These are phyloP conservation scores for Parazoanthus swiftii DNA, from an alignment of 92 coral and sea anemone species.

Conservation along the genomic window DNA sequence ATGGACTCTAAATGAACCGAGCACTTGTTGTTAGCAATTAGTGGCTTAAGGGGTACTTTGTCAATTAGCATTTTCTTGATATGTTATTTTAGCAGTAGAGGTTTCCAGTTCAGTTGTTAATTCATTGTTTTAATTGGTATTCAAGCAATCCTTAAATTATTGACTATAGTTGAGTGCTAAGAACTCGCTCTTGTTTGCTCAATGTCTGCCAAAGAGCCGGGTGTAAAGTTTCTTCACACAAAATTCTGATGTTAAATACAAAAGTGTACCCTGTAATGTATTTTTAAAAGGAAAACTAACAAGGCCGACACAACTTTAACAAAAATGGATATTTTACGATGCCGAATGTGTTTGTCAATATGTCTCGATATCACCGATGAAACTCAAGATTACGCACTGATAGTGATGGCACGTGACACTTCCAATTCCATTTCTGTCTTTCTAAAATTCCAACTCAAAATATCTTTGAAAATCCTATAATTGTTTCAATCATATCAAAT, in stretches of 20 bases:
- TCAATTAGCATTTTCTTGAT: neutral
- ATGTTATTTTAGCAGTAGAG: neutral
- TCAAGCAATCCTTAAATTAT: neutral
- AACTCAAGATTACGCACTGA: neutral
- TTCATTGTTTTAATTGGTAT: neutral
- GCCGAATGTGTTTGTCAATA: too few species aligned
- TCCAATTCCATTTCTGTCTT: too few species aligned
- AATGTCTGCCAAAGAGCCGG: neutral
- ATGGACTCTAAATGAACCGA: neutral
- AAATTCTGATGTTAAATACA: too few species aligned
- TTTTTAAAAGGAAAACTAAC: too few species aligned
- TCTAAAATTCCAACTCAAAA: neutral
- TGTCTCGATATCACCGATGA: neutral
- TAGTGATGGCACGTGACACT: neutral
- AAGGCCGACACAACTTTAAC: too few species aligned
- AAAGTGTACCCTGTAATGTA: neutral
- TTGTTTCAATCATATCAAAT: neutral
- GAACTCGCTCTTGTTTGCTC: neutral
- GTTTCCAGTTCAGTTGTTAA: neutral
- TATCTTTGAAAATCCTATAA: neutral
- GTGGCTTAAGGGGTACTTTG: neutral
- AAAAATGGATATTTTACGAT: too few species aligned
- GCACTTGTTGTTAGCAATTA: conserved; percentile 6
- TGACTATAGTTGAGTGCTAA: neutral
- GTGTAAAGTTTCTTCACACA: neutral